Percentiles rank a stretch among this genome's conserved stretches.
Evolutionary conservation across 2,888 invertebrate genomes (phyloP).

Genomic region (Thecocarcelia acutangulata): DNA sequence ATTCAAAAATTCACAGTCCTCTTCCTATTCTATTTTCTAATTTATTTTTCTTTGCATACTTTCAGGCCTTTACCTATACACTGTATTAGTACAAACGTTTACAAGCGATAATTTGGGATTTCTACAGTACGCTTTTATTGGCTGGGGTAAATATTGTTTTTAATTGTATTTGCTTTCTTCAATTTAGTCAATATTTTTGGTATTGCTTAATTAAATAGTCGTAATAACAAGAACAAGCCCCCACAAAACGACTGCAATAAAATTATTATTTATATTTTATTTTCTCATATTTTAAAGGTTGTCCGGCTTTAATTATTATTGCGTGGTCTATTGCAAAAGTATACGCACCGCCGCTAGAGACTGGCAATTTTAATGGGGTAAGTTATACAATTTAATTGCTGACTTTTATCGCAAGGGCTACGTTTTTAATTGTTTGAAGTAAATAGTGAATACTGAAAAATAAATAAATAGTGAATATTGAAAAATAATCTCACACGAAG

Average conservation of each 20-base stretch:
- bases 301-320: constrained; percentile 78
- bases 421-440: constrained; percentile 4
- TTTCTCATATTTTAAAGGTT: constrained; percentile 72
- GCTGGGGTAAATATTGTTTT: constrained; percentile 90
- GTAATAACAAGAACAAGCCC: background rate
- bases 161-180: constrained; percentile 22
- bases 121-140: constrained; percentile 89
- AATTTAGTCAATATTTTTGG: background rate
- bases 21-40: constrained; percentile 13
- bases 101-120: constrained; percentile 92
- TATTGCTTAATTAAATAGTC: constrained; percentile 1
- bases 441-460: too few relatives aligned
- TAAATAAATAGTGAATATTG: too few relatives aligned
- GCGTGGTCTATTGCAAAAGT: constrained; percentile 79
- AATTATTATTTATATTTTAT: background rate
- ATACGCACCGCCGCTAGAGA: constrained; percentile 77
- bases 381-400: background rate
- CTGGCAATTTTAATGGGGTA: constrained; percentile 79
- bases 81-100: constrained; percentile 92
- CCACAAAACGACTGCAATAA: constrained; percentile 16
- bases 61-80: constrained; percentile 91
- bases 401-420: background rate
- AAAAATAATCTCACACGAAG: too few relatives aligned
- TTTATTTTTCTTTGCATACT: constrained; percentile 69
- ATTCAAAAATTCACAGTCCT: background rate